Conservation (phyloP, 1,140 invertebrate species). For the Holcopasites calliopsidis region DNA sequence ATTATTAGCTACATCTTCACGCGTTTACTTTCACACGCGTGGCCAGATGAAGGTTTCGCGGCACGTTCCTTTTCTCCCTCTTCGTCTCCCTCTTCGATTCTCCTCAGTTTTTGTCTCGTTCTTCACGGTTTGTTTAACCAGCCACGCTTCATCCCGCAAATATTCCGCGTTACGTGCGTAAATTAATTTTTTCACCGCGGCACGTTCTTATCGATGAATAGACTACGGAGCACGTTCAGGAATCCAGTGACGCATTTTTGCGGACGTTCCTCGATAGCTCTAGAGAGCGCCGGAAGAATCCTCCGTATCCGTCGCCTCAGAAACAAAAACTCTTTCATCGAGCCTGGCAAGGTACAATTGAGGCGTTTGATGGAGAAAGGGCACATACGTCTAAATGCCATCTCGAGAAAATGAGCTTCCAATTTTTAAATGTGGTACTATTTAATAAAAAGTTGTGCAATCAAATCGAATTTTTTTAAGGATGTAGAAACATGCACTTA, state of each 20-base stretch:
- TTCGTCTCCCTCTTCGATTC: not conserved
- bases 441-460: no score
- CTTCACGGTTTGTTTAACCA: slow-evolving; percentile 36
- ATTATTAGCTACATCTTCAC: not conserved
- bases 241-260: not conserved
- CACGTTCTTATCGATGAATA: slow-evolving; percentile 4
- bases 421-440: no score
- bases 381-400: no score
- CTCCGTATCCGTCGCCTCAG: not conserved
- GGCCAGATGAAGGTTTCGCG: no score
- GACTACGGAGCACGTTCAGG: not conserved
- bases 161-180: slow-evolving; percentile 18
- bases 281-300: not conserved
- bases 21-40: not conserved
- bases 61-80: not conserved
- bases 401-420: no score
- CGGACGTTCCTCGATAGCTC: not conserved
- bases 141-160: slow-evolving; percentile 13
- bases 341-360: no score
- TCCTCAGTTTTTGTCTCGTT: not conserved
- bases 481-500: no score
- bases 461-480: no score
- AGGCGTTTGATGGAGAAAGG: no score
- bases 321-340: not conserved
- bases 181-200: slow-evolving; percentile 8